These are phyloP conservation scores for Euphonia xanthogaster DNA, from an alignment of 2,797 vertebrate genomes.

Conservation along the genomic window DNA sequence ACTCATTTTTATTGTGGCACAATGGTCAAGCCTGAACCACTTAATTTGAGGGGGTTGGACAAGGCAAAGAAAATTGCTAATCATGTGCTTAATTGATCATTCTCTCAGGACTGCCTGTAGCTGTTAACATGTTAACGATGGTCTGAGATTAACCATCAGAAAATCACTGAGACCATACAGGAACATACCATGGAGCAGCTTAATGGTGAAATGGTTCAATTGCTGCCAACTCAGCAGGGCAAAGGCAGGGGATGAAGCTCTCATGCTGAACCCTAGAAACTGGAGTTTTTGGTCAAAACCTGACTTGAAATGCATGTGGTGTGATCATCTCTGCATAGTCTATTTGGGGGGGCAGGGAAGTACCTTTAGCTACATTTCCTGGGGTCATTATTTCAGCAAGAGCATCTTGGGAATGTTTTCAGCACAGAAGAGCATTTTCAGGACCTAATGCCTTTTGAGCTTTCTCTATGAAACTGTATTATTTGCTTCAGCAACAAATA, in stretches of 20 bases:
- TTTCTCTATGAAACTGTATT: background rate
- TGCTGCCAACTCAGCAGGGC: background rate
- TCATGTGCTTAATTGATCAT: background rate
- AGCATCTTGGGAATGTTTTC: background rate
- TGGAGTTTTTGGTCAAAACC: background rate
- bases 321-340: background rate
- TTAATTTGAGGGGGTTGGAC: background rate
- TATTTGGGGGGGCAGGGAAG: background rate
- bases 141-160: background rate
- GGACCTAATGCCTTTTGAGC: background rate
- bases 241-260: background rate
- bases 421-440: background rate
- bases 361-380: background rate
- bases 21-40: background rate
- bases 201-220: background rate
- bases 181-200: background rate
- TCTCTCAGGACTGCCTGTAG: background rate
- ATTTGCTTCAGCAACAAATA: background rate
- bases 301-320: background rate
- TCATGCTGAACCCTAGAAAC: fast-evolving
- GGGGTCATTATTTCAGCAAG: background rate
- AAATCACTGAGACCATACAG: background rate
- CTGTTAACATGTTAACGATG: background rate
- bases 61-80: background rate
- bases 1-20: background rate